Percentiles rank a stretch among this genome's conserved stretches.
Conservation (phyloP, 2,797 vertebrate species). For the Coregonus sp. region DNA sequence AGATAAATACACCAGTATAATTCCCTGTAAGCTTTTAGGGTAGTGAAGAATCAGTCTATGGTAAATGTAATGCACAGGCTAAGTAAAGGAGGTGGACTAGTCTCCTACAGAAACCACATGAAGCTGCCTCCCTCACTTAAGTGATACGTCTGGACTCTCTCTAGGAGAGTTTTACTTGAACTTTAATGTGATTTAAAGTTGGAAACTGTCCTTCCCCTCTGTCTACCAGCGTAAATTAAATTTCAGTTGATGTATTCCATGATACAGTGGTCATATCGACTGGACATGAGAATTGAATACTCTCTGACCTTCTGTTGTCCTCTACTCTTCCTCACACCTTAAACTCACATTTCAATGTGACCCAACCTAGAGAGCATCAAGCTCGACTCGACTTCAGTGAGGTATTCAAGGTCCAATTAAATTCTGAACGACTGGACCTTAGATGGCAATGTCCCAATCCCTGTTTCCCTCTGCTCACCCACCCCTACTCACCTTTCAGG, state of each 20-base stretch:
- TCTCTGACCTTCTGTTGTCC: background rate
- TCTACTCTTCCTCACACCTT: background rate
- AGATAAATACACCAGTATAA: constrained; percentile 25
- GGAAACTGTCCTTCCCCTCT: background rate
- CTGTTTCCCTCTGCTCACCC: background rate
- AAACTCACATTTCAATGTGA: background rate
- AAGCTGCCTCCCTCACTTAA: background rate
- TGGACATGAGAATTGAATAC: background rate
- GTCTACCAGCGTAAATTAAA: background rate
- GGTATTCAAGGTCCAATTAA: background rate
- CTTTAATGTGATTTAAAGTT: constrained; percentile 15
- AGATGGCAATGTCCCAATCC: background rate
- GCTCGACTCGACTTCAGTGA: background rate
- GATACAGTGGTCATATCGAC: background rate
- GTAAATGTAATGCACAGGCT: constrained; percentile 16
- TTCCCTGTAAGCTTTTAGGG: constrained; percentile 18
- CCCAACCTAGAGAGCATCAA: background rate
- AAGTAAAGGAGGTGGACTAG: background rate
- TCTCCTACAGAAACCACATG: background rate
- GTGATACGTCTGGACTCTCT: constrained; percentile 26
- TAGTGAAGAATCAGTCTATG: constrained; percentile 12
- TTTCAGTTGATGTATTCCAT: background rate
- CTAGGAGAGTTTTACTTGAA: constrained; percentile 19
- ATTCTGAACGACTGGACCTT: constrained; percentile 11
- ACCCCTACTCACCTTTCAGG: constrained; percentile 82